Percentiles rank a stretch among this genome's conserved stretches.
Conservation (phyloP, 2,888 invertebrate species). For the Mantis religiosa region DNA sequence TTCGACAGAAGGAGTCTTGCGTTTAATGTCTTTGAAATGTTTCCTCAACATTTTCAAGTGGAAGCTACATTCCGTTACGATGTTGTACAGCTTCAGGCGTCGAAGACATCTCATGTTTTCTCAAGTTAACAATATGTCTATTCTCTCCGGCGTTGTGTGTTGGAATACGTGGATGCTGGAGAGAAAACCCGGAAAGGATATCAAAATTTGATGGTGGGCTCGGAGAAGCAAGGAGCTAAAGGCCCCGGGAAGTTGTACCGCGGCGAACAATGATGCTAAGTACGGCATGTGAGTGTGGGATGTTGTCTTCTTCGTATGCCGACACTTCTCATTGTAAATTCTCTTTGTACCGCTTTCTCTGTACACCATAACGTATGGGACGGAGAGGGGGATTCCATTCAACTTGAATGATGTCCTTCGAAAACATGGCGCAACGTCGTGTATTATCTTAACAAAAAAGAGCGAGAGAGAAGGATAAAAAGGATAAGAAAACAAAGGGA, state of each 20-base stretch:
- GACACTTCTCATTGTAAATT: background rate
- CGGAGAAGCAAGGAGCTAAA: background rate
- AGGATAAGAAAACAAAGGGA: conserved; percentile 19
- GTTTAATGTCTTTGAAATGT: too few species aligned
- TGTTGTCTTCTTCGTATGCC: background rate
- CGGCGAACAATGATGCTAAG: background rate
- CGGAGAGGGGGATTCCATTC: background rate
- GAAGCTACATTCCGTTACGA: too few species aligned
- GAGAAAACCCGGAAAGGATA: background rate
- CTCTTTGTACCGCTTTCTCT: background rate
- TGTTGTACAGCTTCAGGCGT: too few species aligned
- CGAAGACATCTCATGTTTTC: too few species aligned
- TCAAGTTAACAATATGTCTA: too few species aligned
- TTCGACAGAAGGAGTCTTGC: too few species aligned
- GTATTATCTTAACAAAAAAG: conserved; percentile 1
- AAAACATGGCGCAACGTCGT: conserved; percentile 27
- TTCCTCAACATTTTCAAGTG: too few species aligned
- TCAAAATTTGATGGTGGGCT: background rate
- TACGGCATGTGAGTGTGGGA: background rate
- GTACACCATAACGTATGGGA: background rate
- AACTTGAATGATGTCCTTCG: background rate
- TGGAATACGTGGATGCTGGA: background rate
- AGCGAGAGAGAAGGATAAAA: background rate
- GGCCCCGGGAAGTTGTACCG: background rate
- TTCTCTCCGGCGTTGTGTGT: background rate